phyloP scores from a whole-genome alignment of 2,888 invertebrate species.

The Pasiphila rectangulata region DNA sequence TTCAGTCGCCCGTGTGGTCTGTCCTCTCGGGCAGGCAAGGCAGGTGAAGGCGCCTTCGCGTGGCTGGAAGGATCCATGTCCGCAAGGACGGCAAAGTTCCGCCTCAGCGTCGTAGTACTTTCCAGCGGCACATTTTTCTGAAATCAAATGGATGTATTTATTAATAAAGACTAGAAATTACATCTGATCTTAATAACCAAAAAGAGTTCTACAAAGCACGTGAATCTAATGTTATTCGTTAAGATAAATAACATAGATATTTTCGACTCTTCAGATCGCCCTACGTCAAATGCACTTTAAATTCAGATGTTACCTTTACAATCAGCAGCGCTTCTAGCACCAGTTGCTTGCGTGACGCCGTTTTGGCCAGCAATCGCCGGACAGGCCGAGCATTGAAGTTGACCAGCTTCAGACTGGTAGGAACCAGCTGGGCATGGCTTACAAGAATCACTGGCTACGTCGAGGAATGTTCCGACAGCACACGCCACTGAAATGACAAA shows the following conservation, averaged over 20 bases:
- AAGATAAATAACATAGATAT: too few relatives aligned
- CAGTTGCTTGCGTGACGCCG: slow-evolving; percentile 92
- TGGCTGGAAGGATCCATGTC: slow-evolving; percentile 96
- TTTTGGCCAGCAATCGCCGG: slow-evolving; percentile 94
- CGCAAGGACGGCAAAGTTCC: slow-evolving; percentile 94
- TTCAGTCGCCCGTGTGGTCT: slow-evolving; percentile 94
- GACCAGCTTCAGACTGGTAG: slow-evolving; percentile 96
- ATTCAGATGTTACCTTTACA: slow-evolving; percentile 91
- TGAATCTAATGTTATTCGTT: too few relatives aligned
- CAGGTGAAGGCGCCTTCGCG: slow-evolving; percentile 95
- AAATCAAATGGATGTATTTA: too few relatives aligned
- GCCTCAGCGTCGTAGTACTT: slow-evolving; percentile 95
- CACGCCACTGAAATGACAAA: slow-evolving; percentile 86
- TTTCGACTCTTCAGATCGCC: too few relatives aligned
- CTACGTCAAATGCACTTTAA: too few relatives aligned
- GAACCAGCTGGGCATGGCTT: slow-evolving; percentile 92
- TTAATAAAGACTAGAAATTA: too few relatives aligned
- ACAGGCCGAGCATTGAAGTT: slow-evolving; percentile 93
- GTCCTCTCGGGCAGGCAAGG: slow-evolving; percentile 92
- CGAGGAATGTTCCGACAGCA: slow-evolving; percentile 93
- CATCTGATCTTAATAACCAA: too few relatives aligned
- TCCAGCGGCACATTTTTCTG: slow-evolving; percentile 95
- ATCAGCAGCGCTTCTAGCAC: slow-evolving; percentile 92
- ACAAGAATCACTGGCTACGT: slow-evolving; percentile 88
- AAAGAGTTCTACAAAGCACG: too few relatives aligned